A percentile compares a stretch with the other conserved stretches of the same genome.
These are phyloP conservation scores for Dascillus cervinus DNA, from an alignment of 2,888 invertebrate genomes.

Conservation along the genomic window DNA sequence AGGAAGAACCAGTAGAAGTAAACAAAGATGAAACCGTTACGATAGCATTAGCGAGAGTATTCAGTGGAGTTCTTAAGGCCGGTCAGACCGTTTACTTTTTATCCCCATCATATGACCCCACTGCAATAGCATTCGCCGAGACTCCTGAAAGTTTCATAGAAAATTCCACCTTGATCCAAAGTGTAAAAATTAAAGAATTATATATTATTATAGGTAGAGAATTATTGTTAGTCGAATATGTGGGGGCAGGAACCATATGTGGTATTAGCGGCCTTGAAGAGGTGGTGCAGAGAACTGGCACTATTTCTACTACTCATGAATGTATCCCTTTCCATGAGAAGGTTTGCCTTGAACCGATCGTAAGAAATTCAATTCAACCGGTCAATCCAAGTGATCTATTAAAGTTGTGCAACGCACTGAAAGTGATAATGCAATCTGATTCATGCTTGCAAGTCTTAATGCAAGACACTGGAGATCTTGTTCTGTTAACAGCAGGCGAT, in stretches of 20 bases:
- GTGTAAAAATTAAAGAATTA: conserved; percentile 59
- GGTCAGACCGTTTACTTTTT: conserved; percentile 77
- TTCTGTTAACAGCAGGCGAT: conserved; percentile 92
- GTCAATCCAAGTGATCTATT: conserved; percentile 70
- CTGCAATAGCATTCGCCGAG: conserved; percentile 16
- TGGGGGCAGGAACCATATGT: conserved; percentile 86
- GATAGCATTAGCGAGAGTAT: conserved; percentile 90
- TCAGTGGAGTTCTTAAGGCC: conserved; percentile 72
- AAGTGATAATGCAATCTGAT: conserved; percentile 87
- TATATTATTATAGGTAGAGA: conserved; percentile 93
- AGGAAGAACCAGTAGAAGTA: conserved; percentile 40
- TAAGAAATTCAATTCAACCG: conserved; percentile 91
- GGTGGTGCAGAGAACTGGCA: conserved; percentile 81
- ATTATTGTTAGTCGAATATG: conserved; percentile 66
- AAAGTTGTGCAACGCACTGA: conserved; percentile 65
- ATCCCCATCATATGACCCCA: conserved; percentile 83
- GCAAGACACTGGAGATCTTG: conserved; percentile 92
- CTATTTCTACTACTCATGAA: conserved; percentile 69
- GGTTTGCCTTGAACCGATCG: conserved; percentile 71
- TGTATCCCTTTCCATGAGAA: conserved; percentile 86
- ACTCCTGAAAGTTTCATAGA: conserved; percentile 41
- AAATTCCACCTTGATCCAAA: conserved; percentile 53
- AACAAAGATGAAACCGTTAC: too few species aligned
- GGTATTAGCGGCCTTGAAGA: conserved; percentile 83
- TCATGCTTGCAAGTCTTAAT: conserved; percentile 85